phyloP scores from a whole-genome alignment of 1,140 invertebrate genomes.

The Branchinecta lynchi region DNA sequence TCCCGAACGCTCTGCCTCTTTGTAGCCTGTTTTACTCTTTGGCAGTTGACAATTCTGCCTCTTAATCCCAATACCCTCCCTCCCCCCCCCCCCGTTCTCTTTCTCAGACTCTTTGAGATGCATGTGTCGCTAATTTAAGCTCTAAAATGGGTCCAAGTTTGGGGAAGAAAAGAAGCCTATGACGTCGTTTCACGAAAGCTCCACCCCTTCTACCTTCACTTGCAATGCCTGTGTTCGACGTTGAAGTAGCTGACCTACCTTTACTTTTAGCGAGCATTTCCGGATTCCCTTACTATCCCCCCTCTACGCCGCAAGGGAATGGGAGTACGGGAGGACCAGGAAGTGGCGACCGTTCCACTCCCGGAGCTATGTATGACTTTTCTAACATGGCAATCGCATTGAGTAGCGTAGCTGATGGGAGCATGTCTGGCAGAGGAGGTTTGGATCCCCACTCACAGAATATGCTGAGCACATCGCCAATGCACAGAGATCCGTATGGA shows the following conservation, averaged over 20 bases:
- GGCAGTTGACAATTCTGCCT: no score
- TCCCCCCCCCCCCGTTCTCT: no score
- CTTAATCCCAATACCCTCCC: no score
- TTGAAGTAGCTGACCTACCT: background rate
- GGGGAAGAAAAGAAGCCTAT: no score
- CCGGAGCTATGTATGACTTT: background rate
- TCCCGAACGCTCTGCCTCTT: no score
- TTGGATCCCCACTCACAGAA: background rate
- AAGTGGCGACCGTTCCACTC: background rate
- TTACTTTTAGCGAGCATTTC: background rate
- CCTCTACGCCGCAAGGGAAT: background rate
- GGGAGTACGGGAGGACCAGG: background rate
- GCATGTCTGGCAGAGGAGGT: background rate
- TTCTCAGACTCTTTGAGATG: no score
- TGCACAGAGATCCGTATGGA: constrained; percentile 6
- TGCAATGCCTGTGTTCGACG: no score
- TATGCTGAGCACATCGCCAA: background rate
- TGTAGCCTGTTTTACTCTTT: no score
- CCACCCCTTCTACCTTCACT: no score
- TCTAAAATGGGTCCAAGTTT: no score
- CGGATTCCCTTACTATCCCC: background rate
- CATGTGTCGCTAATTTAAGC: no score
- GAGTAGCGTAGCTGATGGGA: background rate
- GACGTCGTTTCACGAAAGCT: no score
- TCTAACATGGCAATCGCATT: background rate